phyloP scores from a whole-genome alignment of 2,113 vertebrate genomes.

The Xiphorhynchus elegans region DNA sequence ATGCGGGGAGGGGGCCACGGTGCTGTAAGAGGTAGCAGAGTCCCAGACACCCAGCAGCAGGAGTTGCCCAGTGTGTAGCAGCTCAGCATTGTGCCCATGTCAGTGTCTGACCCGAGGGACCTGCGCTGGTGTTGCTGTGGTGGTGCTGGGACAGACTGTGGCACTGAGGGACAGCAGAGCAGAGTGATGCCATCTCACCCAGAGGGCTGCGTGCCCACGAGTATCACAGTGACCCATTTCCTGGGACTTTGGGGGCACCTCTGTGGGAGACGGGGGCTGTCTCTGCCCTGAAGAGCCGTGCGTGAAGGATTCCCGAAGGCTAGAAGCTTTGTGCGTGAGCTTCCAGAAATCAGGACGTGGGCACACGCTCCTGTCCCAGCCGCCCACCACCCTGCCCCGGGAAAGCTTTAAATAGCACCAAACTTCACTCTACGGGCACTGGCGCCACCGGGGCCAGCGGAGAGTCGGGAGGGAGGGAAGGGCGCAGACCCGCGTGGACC shows the following conservation, averaged over 20 bases:
- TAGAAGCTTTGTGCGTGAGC: background rate
- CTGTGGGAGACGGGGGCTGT: background rate
- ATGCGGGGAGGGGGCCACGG: accelerated
- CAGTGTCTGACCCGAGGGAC: background rate
- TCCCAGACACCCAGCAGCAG: background rate
- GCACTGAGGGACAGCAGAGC: background rate
- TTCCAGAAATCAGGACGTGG: background rate
- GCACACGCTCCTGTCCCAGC: background rate
- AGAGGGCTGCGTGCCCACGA: accelerated
- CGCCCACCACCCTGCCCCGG: background rate
- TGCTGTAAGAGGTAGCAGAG: background rate
- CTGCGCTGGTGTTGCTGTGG: accelerated
- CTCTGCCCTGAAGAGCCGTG: background rate
- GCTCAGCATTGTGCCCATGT: background rate
- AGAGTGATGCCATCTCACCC: background rate
- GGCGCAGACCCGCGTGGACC: too few relatives aligned
- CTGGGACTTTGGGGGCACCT: background rate
- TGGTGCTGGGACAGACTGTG: background rate
- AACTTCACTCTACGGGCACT: background rate
- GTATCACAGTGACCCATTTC: accelerated
- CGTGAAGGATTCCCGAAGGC: background rate
- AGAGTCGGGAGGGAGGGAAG: background rate
- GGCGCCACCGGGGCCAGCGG: background rate
- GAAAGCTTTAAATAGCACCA: background rate
- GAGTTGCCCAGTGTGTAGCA: background rate